Base-by-base conservation (phyloP, 2,888 invertebrate species). In the Carpatolechia fugitivella region DNA sequence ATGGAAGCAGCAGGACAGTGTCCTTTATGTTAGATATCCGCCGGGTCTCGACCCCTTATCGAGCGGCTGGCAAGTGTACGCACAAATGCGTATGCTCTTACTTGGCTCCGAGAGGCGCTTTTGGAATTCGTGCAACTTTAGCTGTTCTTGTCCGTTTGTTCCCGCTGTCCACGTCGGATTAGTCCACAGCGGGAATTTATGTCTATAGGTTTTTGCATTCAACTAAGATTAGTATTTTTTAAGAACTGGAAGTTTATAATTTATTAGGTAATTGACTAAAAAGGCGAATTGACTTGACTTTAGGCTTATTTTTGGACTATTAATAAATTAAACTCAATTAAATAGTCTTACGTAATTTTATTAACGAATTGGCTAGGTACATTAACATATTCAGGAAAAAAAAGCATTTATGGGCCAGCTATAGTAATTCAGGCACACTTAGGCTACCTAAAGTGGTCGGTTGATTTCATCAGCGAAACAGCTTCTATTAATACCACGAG, bases 41-140 rank as follows among this genome's bases (percentile, higher is more conserved):
- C 72, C 67, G 76, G 72, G 82, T 78, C 78, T 68, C 78, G 85
- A 85, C 84, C 85, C 70, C 74, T 86, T 85, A 86, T 86, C 85
- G 70, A 58, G 57, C 72, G 70, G 24, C 24, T 76, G 76, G 73
- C 66, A 70, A 72, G 61, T 69, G 77, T 63, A 65, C 70, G 75
- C 68, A 74, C 13, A 49, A 48, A 48, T 35, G 76, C 74, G 74
- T 62, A 56, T 57, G 63, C 54, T 54, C 61, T 62, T 59, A 58
- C 47, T 24, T n/a, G 16, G 13, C 3, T 16, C 31, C 31, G 14
- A 16, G 30, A 47, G 47, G 16, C 11, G 31, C 16, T 31, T 47
- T 30, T 14, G 24, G n/a, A 44, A 44, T 47, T 30, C 31, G 31
- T 16, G 14, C 6, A 4, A 29, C 29, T 24, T 13, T 29, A 11